phyloP scores from a whole-genome alignment of 2,888 invertebrate genomes.

The Brachyptera putata region DNA sequence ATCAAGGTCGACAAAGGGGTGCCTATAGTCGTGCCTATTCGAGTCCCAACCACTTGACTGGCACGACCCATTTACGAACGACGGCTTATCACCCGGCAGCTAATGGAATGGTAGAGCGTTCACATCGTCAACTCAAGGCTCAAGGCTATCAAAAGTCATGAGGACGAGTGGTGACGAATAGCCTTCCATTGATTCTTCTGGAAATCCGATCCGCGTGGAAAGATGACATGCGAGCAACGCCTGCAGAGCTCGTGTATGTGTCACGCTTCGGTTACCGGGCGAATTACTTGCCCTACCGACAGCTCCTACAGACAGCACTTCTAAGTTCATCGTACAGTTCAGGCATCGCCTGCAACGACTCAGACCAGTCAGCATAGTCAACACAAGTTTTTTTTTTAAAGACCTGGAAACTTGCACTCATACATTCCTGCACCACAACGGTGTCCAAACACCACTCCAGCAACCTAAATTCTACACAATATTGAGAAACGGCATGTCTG shows the following conservation, averaged over 20 bases:
- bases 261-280: constrained; percentile 36
- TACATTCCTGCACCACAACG: constrained; percentile 32
- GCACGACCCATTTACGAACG: constrained; percentile 35
- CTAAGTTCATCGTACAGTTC: constrained; percentile 34
- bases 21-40: too few relatives aligned
- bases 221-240: constrained; percentile 36
- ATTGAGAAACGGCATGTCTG: too few relatives aligned
- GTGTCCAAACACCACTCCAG: constrained; percentile 26
- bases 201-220: constrained; percentile 36
- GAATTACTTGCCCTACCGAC: constrained; percentile 41
- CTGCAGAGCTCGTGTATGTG: too few relatives aligned
- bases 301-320: too few relatives aligned
- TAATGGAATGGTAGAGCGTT: constrained; percentile 44
- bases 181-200: constrained; percentile 36
- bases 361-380: neutral
- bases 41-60: constrained; percentile 33
- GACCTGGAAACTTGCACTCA: constrained; percentile 28
- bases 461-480: too few relatives aligned
- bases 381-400: constrained; percentile 27
- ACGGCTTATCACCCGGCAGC: constrained; percentile 41
- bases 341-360: constrained; percentile 35
- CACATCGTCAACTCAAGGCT: constrained; percentile 44
- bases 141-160: too few relatives aligned
- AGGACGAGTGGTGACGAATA: too few relatives aligned
- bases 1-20: constrained; percentile 43